Evolutionary conservation across 2,113 vertebrate genomes (phyloP).

Genomic region (Cisticola juncidis): DNA sequence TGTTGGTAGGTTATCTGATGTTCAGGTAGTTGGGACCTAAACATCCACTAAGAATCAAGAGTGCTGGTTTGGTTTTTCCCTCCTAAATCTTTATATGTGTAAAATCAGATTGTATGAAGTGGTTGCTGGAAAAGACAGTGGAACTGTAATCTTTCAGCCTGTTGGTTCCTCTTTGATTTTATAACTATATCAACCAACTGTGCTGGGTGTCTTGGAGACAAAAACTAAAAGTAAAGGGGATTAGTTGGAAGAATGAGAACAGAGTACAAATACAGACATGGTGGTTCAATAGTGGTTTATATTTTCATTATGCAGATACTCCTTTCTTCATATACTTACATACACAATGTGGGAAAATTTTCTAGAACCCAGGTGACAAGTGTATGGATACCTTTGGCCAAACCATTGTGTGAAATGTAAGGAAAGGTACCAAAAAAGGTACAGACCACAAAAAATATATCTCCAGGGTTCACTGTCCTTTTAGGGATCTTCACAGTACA

Average conservation of each 20-base stretch:
- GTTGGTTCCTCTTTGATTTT: neutral
- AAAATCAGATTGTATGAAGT: neutral
- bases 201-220: neutral
- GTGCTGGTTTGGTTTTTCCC: neutral
- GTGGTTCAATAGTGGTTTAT: neutral
- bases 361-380: neutral
- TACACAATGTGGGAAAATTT: neutral
- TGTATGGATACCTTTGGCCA: neutral
- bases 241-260: neutral
- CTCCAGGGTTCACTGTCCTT: neutral
- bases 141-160: neutral
- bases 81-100: neutral
- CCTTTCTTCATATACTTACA: neutral
- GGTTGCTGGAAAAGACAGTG: neutral
- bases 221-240: neutral
- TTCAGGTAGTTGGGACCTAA: neutral
- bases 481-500: neutral
- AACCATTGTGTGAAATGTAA: neutral
- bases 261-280: neutral
- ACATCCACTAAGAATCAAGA: neutral
- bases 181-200: neutral
- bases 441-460: fast-evolving
- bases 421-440: neutral
- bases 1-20: neutral
- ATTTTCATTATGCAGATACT: neutral